Conservation (phyloP, 1,140 invertebrate species). For the Gonatopus flavifemur region DNA sequence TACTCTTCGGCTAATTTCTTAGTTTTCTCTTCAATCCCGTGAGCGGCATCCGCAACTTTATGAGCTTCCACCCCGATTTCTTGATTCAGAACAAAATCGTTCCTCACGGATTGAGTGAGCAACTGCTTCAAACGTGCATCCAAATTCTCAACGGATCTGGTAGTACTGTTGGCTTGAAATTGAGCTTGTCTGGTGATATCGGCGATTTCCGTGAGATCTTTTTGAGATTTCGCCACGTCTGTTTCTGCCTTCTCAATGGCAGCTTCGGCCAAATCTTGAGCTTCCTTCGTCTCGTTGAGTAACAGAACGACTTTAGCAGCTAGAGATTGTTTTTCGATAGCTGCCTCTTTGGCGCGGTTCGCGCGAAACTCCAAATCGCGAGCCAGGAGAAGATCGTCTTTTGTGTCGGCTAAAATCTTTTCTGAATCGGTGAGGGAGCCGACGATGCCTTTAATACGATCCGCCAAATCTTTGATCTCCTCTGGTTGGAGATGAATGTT, state of each 20-base stretch:
- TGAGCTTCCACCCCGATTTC: slow-evolving; percentile 63
- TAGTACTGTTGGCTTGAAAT: slow-evolving; percentile 72
- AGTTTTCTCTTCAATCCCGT: slow-evolving; percentile 60
- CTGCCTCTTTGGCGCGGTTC: slow-evolving; percentile 71
- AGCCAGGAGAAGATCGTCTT: slow-evolving; percentile 73
- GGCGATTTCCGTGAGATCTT: slow-evolving; percentile 71
- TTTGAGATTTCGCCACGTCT: slow-evolving; percentile 76
- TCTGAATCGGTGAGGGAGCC: slow-evolving; percentile 87
- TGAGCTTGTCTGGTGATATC: slow-evolving; percentile 74
- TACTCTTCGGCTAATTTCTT: slow-evolving; percentile 63
- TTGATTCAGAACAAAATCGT: slow-evolving; percentile 64
- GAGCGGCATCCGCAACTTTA: slow-evolving; percentile 61
- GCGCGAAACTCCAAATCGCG: slow-evolving; percentile 75
- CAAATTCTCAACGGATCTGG: slow-evolving; percentile 68
- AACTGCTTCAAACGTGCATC: slow-evolving; percentile 69
- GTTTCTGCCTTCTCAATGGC: slow-evolving; percentile 79
- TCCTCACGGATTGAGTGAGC: slow-evolving; percentile 75
- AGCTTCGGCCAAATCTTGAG: slow-evolving; percentile 74
- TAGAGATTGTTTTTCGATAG: slow-evolving; percentile 35
- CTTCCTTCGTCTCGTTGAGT: slow-evolving; percentile 70
- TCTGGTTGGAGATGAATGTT: slow-evolving; percentile 76
- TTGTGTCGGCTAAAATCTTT: slow-evolving; percentile 82
- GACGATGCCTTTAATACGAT: slow-evolving; percentile 83
- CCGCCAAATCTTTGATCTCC: slow-evolving; percentile 81
- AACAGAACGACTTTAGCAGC: slow-evolving; percentile 58